Evolutionary conservation across 1,140 invertebrate genomes (phyloP).

Genomic region (Rhynchophorus ferrugineus): DNA sequence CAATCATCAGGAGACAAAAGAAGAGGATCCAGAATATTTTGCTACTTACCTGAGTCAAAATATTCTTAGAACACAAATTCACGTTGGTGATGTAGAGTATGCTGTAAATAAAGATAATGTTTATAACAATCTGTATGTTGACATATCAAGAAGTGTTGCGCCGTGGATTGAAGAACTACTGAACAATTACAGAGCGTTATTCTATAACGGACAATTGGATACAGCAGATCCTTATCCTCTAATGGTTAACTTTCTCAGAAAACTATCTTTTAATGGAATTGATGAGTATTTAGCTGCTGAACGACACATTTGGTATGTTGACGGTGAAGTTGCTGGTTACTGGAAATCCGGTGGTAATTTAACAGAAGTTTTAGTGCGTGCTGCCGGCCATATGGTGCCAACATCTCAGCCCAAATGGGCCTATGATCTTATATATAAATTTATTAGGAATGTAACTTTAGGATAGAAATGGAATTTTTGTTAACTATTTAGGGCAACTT

Average conservation of each 20-base stretch:
- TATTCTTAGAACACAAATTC: conserved; percentile 46
- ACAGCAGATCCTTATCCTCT: conserved; percentile 75
- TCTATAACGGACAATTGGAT: conserved; percentile 80
- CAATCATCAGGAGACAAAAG: too few species aligned
- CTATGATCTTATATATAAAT: conserved; percentile 65
- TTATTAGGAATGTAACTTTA: conserved; percentile 52
- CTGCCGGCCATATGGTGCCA: conserved; percentile 77
- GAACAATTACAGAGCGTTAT: conserved; percentile 56
- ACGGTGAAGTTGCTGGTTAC: conserved; percentile 63
- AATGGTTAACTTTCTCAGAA: conserved; percentile 60
- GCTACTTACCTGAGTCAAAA: too few species aligned
- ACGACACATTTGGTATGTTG: conserved; percentile 58
- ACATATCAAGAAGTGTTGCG: conserved; percentile 78
- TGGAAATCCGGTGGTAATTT: conserved; percentile 61
- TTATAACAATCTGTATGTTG: conserved; percentile 37
- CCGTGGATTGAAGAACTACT: conserved; percentile 63
- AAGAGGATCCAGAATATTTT: too few species aligned
- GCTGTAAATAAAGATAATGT: conserved; percentile 27
- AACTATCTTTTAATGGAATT: conserved; percentile 56
- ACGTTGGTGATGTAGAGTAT: conserved; percentile 45
- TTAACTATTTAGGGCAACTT: too few species aligned
- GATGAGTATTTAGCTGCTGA: conserved; percentile 53
- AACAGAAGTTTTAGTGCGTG: conserved; percentile 65
- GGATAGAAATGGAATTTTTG: too few species aligned
- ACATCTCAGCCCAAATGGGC: conserved; percentile 68